Conservation (phyloP, 2,113 vertebrate genomes). For the Ceyx cyanopectus region DNA sequence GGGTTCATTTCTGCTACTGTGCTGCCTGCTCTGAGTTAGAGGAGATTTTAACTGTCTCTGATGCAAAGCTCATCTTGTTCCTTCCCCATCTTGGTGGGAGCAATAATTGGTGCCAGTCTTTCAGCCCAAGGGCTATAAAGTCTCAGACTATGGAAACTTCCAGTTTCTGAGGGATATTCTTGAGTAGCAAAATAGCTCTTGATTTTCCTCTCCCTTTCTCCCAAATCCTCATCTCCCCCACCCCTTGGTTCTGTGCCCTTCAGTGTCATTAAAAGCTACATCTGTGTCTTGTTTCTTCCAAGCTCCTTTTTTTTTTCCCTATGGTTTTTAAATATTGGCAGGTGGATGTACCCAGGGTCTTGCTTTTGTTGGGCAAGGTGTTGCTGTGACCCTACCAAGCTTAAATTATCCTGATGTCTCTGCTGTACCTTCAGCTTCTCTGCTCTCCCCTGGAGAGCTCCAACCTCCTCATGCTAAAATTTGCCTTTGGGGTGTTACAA, state of each 20-base stretch:
- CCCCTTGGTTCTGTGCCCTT: not conserved
- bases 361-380: not conserved
- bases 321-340: not conserved
- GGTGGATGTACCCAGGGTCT: not conserved
- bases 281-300: not conserved
- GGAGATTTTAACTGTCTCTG: not conserved
- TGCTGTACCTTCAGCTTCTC: not conserved
- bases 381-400: not conserved
- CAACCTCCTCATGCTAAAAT: not conserved
- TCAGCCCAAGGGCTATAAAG: not conserved
- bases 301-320: not conserved
- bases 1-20: not conserved
- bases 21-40: not conserved
- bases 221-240: not conserved
- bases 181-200: not conserved
- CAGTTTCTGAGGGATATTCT: not conserved
- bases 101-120: not conserved
- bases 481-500: rapidly evolving
- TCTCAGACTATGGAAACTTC: not conserved
- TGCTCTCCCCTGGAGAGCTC: rapidly evolving
- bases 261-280: not conserved
- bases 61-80: not conserved
- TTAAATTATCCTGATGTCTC: not conserved
- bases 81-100: not conserved
- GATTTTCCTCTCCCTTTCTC: not conserved